Conservation (phyloP, 2,888 invertebrate genomes). For the Cerceris rybyensis region DNA sequence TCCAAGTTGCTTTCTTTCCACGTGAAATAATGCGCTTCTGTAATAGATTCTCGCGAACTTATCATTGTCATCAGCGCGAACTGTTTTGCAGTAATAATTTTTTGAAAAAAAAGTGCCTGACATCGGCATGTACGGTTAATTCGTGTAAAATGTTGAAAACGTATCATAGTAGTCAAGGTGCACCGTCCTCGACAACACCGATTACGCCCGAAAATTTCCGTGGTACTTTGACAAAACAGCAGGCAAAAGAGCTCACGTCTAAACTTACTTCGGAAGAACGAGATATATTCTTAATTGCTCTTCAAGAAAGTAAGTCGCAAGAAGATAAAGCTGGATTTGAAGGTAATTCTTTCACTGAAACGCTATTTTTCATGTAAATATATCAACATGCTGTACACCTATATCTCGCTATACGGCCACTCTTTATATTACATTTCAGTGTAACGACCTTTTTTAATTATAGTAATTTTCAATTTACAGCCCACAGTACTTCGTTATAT, state of each 20-base stretch:
- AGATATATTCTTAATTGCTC: conserved; percentile 86
- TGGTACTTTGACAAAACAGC: conserved; percentile 85
- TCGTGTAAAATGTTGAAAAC: conserved; percentile 22
- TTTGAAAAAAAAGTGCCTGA: conserved; percentile 22
- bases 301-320: conserved; percentile 89
- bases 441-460: no score
- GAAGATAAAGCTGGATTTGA: conserved; percentile 90
- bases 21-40: conserved; percentile 34
- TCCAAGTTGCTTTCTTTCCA: conserved; percentile 23
- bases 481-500: no score
- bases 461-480: no score
- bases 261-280: conserved; percentile 89
- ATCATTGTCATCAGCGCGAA: conserved; percentile 28
- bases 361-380: background rate
- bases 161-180: conserved; percentile 22
- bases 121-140: background rate
- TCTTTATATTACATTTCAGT: no score
- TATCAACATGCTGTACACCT: no score
- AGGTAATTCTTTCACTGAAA: conserved; percentile 83
- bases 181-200: conserved; percentile 6
- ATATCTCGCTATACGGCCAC: no score
- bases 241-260: conserved; percentile 89
- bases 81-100: conserved; percentile 17
- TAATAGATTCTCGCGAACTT: conserved; percentile 38
- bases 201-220: conserved; percentile 33